Evolutionary conservation across 2,888 invertebrate species (phyloP).

Genomic region (Tineola bisselliella): DNA sequence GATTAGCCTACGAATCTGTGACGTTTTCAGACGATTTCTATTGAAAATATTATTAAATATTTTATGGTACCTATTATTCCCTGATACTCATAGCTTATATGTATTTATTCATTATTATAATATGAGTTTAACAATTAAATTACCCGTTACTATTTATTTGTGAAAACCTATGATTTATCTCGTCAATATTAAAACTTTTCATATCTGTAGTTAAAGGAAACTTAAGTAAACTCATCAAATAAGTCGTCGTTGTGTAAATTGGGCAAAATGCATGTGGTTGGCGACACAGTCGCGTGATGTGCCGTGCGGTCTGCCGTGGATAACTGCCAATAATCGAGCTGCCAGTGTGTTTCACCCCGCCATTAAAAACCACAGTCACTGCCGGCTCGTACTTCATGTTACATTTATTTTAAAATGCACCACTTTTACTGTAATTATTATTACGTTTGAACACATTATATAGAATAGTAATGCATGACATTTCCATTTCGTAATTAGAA

Average conservation of each 20-base stretch:
- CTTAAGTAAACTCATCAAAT: constrained; percentile 19
- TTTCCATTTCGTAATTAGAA: constrained; percentile 2
- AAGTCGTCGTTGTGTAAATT: constrained; percentile 16
- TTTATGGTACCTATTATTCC: too few relatives aligned
- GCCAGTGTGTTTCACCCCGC: constrained; percentile 34
- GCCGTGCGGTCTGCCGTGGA: constrained; percentile 32
- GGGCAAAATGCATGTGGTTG: constrained; percentile 17
- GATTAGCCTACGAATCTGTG: too few relatives aligned
- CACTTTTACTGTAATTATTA: constrained; percentile 12
- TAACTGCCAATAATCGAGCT: constrained; percentile 37
- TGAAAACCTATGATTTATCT: too few relatives aligned
- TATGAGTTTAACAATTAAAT: too few relatives aligned
- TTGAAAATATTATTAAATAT: too few relatives aligned
- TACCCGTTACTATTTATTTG: too few relatives aligned
- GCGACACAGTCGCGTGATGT: constrained; percentile 44
- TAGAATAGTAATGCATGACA: constrained; percentile 5
- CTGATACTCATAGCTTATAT: too few relatives aligned
- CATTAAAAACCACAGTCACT: constrained; percentile 24
- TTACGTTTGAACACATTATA: constrained; percentile 13
- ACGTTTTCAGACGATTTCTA: too few relatives aligned
- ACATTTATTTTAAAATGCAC: constrained; percentile 32
- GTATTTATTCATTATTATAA: too few relatives aligned
- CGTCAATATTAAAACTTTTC: neutral
- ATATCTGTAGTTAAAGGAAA: neutral
- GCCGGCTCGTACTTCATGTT: constrained; percentile 23